Evolutionary conservation across 2,888 invertebrate species (phyloP).

Genomic region (Rhogogaster chlorosoma): DNA sequence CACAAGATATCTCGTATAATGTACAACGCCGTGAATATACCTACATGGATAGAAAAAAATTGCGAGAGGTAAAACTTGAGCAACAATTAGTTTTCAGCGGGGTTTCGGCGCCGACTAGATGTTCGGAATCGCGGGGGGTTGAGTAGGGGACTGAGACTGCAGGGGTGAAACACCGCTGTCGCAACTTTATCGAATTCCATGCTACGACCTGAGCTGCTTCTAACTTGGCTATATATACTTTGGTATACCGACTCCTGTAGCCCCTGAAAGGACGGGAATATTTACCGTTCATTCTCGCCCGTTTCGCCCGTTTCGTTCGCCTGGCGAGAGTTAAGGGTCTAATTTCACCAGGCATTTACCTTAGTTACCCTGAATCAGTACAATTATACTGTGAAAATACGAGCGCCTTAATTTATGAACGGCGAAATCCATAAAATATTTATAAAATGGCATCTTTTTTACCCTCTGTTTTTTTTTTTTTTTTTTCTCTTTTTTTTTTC

Average conservation of each 20-base stretch:
- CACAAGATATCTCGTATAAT: neutral
- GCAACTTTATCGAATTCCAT: constrained; percentile 67
- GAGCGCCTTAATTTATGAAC: neutral
- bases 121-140: constrained; percentile 55
- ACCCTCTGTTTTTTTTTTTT: neutral
- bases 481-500: constrained; percentile 52
- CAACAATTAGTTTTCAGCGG: constrained; percentile 71
- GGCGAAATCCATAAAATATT: neutral
- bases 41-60: constrained; percentile 1
- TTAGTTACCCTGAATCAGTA: neutral
- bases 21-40: neutral
- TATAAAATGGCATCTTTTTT: neutral
- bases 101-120: constrained; percentile 57
- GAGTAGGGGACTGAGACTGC: constrained; percentile 55
- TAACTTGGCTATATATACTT: neutral
- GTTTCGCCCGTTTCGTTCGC: neutral
- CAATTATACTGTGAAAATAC: neutral
- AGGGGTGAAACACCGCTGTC: constrained; percentile 58
- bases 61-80: constrained; percentile 47
- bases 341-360: constrained; percentile 8
- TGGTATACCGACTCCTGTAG: neutral
- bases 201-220: neutral
- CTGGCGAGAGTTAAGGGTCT: constrained; percentile 30
- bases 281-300: constrained; percentile 57
- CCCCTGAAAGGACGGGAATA: constrained; percentile 55